phyloP scores from a whole-genome alignment of 1,140 invertebrate species.

The Caenorhabditis brenneri region DNA sequence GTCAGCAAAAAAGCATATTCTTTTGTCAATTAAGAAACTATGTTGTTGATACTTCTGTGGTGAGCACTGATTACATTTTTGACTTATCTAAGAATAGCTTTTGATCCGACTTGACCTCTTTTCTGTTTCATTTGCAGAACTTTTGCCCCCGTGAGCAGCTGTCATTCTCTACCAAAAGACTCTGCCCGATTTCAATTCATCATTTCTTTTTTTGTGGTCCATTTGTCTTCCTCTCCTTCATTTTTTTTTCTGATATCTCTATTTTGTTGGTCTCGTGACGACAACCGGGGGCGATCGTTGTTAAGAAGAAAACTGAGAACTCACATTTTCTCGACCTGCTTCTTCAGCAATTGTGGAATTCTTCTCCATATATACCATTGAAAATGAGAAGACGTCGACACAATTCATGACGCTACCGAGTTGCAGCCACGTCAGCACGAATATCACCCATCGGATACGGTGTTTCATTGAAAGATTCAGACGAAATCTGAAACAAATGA shows the following conservation, averaged over 20 bases:
- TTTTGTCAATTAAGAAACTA: too few relatives aligned
- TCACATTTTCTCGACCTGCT: conserved; percentile 22
- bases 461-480: not conserved
- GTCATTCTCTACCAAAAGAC: not conserved
- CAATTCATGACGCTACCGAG: conserved; percentile 38
- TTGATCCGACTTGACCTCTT: not conserved
- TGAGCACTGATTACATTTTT: too few relatives aligned
- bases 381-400: conserved; percentile 42
- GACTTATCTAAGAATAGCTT: too few relatives aligned
- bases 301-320: not conserved
- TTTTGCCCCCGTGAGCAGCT: not conserved
- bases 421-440: conserved; percentile 26
- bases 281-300: not conserved
- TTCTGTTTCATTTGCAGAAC: not conserved
- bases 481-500: not conserved
- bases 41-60: too few relatives aligned
- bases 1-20: too few relatives aligned
- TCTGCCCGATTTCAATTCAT: conserved; percentile 10
- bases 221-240: not conserved
- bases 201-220: conserved; percentile 32
- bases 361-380: conserved; percentile 41
- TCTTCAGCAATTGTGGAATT: conserved; percentile 14
- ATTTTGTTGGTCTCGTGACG: conserved; percentile 7
- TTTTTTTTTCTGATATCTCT: not conserved
- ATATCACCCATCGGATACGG: not conserved